phyloP scores from a whole-genome alignment of 2,113 vertebrate species.

The Eulemur rufifrons region DNA sequence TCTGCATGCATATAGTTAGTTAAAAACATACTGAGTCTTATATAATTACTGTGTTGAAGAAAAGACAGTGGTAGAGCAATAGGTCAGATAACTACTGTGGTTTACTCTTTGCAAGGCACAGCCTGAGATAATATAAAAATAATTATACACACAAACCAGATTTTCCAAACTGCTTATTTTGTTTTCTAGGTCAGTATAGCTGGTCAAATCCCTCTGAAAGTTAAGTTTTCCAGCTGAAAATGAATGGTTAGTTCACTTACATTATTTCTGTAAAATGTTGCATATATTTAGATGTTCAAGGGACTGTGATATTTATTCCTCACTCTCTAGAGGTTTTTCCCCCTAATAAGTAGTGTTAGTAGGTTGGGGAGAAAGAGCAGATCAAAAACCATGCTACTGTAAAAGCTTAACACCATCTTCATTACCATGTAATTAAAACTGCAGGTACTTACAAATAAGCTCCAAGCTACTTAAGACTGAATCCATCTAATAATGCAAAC shows the following conservation, averaged over 20 bases:
- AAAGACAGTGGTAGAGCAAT: conserved; percentile 61
- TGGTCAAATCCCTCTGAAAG: conserved; percentile 59
- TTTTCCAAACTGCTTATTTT: conserved; percentile 77
- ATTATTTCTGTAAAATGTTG: conserved; percentile 26
- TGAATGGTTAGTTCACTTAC: conserved; percentile 34
- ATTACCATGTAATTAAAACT: conserved; percentile 24
- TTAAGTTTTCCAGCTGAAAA: conserved; percentile 53
- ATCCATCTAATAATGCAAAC: neutral
- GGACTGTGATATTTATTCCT: neutral
- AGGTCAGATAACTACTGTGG: conserved; percentile 77
- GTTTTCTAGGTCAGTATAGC: conserved; percentile 77
- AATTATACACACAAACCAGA: conserved; percentile 73
- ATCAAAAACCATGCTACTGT: conserved; percentile 7
- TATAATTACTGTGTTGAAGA: conserved; percentile 49
- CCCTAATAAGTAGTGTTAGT: neutral
- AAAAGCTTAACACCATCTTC: neutral
- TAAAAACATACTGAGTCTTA: conserved; percentile 68
- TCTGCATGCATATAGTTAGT: neutral
- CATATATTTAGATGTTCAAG: conserved; percentile 24
- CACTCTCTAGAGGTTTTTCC: neutral
- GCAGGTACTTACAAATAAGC: neutral
- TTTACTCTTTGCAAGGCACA: conserved; percentile 66
- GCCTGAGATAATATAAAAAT: conserved; percentile 75
- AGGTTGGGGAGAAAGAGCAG: neutral
- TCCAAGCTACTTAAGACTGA: neutral